These are phyloP conservation scores for Cryptus armator DNA, from an alignment of 2,888 invertebrate species.

Conservation along the genomic window DNA sequence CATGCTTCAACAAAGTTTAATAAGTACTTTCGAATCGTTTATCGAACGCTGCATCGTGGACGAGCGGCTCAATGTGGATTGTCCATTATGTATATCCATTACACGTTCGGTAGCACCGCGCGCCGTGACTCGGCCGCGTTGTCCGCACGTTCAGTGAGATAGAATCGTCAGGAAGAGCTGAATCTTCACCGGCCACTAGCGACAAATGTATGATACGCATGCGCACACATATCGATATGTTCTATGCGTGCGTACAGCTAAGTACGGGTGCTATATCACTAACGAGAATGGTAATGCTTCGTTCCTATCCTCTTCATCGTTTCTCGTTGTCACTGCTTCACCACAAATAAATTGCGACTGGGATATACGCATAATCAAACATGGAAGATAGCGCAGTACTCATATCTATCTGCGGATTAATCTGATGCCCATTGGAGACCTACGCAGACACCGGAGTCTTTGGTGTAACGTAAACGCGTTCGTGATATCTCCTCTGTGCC, in stretches of 20 bases:
- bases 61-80: conserved; percentile 35
- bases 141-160: conserved; percentile 54
- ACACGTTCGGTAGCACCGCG: conserved; percentile 54
- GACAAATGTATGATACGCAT: conserved; percentile 38
- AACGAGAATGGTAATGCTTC: conserved; percentile 49
- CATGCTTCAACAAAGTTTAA: not conserved
- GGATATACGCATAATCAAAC: conserved; percentile 27
- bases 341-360: conserved; percentile 1
- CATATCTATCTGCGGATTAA: conserved; percentile 47
- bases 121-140: conserved; percentile 30
- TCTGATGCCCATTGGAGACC: conserved; percentile 25
- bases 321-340: conserved; percentile 25
- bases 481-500: conserved; percentile 17
- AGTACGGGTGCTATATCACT: conserved; percentile 53
- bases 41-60: not conserved
- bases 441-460: not conserved
- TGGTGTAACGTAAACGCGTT: conserved; percentile 3
- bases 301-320: conserved; percentile 27
- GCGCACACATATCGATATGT: conserved; percentile 13
- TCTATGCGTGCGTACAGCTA: conserved; percentile 28
- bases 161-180: conserved; percentile 52
- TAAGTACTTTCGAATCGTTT: conserved; percentile 39
- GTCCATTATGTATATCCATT: conserved; percentile 59
- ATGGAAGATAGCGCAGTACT: conserved; percentile 27
- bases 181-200: conserved; percentile 44